phyloP scores from a whole-genome alignment of 37 sponge, comb jelly and placozoan species.

The Beroe ovata region DNA sequence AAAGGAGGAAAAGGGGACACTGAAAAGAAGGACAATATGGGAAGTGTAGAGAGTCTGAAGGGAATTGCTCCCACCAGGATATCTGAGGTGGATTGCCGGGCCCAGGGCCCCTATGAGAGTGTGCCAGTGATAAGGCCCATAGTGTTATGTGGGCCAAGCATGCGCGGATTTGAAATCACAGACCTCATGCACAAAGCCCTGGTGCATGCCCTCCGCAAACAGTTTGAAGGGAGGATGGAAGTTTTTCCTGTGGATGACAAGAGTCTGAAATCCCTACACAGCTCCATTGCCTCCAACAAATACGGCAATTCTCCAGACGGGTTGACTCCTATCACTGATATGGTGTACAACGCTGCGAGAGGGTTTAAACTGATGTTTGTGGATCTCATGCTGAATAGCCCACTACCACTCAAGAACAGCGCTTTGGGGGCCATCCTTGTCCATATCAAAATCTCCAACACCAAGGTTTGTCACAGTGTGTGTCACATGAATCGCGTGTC shows the following conservation, averaged over 20 bases:
- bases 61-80: constrained; percentile 17
- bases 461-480: too few species aligned
- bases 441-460: constrained; percentile 56
- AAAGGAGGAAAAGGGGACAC: neutral
- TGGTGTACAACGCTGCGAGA: neutral
- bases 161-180: constrained; percentile 63
- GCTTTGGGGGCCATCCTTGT: constrained; percentile 40
- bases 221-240: constrained; percentile 60
- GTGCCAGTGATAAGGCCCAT: constrained; percentile 67
- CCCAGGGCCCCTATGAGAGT: constrained; percentile 65
- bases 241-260: constrained; percentile 31
- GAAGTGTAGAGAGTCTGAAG: constrained; percentile 47
- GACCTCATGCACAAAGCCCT: constrained; percentile 69
- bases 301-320: constrained; percentile 19
- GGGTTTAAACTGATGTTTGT: constrained; percentile 61
- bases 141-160: constrained; percentile 42
- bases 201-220: constrained; percentile 25
- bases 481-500: too few species aligned
- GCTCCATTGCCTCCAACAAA: constrained; percentile 35
- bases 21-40: constrained; percentile 17
- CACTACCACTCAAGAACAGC: constrained; percentile 39
- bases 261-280: neutral
- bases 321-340: constrained; percentile 15
- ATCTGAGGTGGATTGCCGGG: constrained; percentile 30
- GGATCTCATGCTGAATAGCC: constrained; percentile 45